phyloP scores from a whole-genome alignment of 2,888 invertebrate genomes.

The Eulithis prunata region DNA sequence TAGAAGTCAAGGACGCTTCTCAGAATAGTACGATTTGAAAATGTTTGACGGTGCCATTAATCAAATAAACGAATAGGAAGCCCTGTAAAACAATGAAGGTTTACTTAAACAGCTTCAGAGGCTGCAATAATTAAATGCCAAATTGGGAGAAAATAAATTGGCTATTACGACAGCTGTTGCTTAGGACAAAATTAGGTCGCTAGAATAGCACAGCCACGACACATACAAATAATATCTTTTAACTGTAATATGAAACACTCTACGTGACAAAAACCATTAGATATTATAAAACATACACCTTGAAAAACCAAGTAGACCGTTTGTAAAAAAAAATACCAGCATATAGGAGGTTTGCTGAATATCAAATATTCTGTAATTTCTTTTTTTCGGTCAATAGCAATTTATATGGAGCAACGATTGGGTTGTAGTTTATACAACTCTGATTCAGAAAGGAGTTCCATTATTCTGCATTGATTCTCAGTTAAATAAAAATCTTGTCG shows the following conservation, averaged over 20 bases:
- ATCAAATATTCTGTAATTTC: not conserved
- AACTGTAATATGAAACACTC: constrained; percentile 21
- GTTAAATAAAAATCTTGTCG: not conserved
- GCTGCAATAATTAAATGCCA: not conserved
- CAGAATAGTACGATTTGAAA: too few species aligned
- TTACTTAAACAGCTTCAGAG: not conserved
- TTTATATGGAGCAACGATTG: not conserved
- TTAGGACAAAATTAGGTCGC: constrained; percentile 1
- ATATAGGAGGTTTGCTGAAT: constrained; percentile 13
- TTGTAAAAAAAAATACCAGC: constrained; percentile 1
- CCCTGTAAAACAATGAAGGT: not conserved
- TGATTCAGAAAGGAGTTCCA: constrained; percentile 7
- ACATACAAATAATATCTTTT: constrained; percentile 17
- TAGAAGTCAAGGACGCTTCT: too few species aligned
- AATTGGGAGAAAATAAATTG: constrained; percentile 1
- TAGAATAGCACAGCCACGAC: constrained; percentile 11
- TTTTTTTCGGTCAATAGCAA: not conserved
- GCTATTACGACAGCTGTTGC: constrained; percentile 7
- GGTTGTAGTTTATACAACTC: not conserved
- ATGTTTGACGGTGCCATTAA: not conserved
- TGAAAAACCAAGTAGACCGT: constrained; percentile 17
- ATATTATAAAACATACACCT: constrained; percentile 2
- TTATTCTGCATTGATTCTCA: constrained; percentile 3
- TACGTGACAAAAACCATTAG: constrained; percentile 16
- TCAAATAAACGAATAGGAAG: not conserved